Base-by-base conservation (phyloP, 2,888 invertebrate species). In the Drosophila ustulata region DNA sequence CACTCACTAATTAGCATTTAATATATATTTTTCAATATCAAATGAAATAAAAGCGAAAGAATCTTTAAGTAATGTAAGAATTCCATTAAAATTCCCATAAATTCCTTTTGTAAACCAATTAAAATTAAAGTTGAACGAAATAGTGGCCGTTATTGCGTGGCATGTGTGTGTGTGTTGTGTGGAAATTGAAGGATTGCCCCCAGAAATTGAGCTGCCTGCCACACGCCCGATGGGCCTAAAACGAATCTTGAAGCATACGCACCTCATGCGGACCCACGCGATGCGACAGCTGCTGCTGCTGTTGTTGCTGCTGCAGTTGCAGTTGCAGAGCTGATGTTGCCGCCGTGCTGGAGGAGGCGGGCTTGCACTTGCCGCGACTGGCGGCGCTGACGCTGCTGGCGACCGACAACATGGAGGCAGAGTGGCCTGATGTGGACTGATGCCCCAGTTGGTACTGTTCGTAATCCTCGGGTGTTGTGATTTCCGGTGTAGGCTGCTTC, bases 381-480 rank as follows among this genome's bases (percentile, higher is more conserved):
- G 75, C 74, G n/a, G 62, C 68, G 61, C 78, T 78, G 0, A 71
- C 46, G 62, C 86, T 91, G 61, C 89, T 89, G 41, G 82, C 87
- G 34, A 91, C 83, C 23, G 90, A 89, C 37, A 90, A 68, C 73
- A 84, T 81, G 13, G 90, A 89, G 4, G 83, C 69, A 4, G 90
- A 91, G 45, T 87, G 82, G 4, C 78, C 62, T 4, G 82, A 18
- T 18, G 18, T 18, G 18, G 18, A 76, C 46, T 82, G 75, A 64
- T 91, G 88, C 3, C 87, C 90, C 71, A 91, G 63, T 45, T 90
- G 89, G 71, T 86, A 90, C 66, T 89, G 90, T 53, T 90, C 87
- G 43, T 75, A 90, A 59, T 89, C 89, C 59, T 90, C 88, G 58
- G 88, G 86, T 53, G 90, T 89, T 28, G 85, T 88, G 49, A 85